Base-by-base conservation (phyloP, 2,888 invertebrate species). In the Chorisops tibialis region DNA sequence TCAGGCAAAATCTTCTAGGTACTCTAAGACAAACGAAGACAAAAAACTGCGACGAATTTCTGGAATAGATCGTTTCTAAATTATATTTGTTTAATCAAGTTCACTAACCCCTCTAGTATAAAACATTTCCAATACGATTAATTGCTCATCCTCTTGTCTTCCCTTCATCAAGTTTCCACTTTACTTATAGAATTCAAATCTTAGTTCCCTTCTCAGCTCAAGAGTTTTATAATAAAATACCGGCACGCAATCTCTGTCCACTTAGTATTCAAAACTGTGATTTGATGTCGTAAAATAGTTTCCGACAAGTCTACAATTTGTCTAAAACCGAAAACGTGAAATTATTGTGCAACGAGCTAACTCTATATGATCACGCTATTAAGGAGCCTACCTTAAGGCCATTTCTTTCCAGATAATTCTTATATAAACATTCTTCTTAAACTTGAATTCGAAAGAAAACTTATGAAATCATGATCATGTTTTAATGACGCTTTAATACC, bases 251-350 rank as follows among this genome's bases (percentile, higher is more conserved):
- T 41, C 41, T 11, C 6, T 11, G 41, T 16, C 41, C 41, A 47
- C 43, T 58, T 58, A 45, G 45, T 45, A 58, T 58, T 45, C 45
- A 22, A 52, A 39, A 19, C 22, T 22, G 11, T 35, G 30, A 30
- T 45, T 45, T 18, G 37, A 9, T 43, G 56, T 16, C 56, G 41
- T 58, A 45, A 45, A 45, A 45, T 41, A 45, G 35, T 50, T 30
- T 41, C 43, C 37, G 14, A 50, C 56, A 58, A 35, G 51, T 19
- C 56, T 45, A 30, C 35, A 58, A 58, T 43, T 58, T 58, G 56
- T 18, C 19, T 21, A 41, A n/a, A n/a, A 58, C 9, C 18, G 18
- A 30, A 35, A 58, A 58, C 56, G 35, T 58, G 35, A 58, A 58
- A 58, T 58, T 58, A 58, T 35, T 45, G 35, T 16, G 7, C n/a